Evolutionary conservation across 2,888 invertebrate species (phyloP).

Genomic region (Erebia epiphron): DNA sequence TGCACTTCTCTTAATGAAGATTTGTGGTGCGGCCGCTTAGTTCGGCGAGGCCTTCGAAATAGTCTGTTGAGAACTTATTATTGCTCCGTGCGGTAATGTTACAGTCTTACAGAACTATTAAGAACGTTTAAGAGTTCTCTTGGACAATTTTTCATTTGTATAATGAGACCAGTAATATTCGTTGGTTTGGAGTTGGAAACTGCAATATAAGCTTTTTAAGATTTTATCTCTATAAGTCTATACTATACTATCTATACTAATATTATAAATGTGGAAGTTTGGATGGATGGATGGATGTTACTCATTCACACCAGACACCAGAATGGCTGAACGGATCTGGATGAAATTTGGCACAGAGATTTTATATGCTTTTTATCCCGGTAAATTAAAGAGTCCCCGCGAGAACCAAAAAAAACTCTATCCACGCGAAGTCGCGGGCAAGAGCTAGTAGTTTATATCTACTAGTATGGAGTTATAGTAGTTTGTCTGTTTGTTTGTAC

Average conservation of each 20-base stretch:
- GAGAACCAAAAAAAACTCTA: no score
- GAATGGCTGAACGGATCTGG: no score
- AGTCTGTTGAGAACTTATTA: slow-evolving; percentile 40
- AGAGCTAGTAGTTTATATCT: background rate
- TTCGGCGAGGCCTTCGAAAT: slow-evolving; percentile 47
- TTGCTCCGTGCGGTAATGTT: slow-evolving; percentile 29
- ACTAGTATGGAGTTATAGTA: background rate
- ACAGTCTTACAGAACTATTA: slow-evolving; percentile 18
- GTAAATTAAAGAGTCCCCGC: no score
- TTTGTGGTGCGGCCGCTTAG: slow-evolving; percentile 61
- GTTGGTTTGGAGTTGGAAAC: background rate
- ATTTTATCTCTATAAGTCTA: no score
- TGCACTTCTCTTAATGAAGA: slow-evolving; percentile 73
- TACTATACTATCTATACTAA: no score
- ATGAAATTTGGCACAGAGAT: no score
- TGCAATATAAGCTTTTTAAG: background rate
- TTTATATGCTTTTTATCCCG: no score
- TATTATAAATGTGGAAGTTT: no score
- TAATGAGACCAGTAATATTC: slow-evolving; percentile 1
- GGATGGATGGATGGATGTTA: no score
- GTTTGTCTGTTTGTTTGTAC: background rate
- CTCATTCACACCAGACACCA: no score
- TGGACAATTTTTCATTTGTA: slow-evolving; percentile 5
- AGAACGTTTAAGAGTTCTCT: slow-evolving; percentile 7
- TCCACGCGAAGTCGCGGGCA: no score